phyloP scores from a whole-genome alignment of 1,140 invertebrate genomes.

The Drosophila subobscura region DNA sequence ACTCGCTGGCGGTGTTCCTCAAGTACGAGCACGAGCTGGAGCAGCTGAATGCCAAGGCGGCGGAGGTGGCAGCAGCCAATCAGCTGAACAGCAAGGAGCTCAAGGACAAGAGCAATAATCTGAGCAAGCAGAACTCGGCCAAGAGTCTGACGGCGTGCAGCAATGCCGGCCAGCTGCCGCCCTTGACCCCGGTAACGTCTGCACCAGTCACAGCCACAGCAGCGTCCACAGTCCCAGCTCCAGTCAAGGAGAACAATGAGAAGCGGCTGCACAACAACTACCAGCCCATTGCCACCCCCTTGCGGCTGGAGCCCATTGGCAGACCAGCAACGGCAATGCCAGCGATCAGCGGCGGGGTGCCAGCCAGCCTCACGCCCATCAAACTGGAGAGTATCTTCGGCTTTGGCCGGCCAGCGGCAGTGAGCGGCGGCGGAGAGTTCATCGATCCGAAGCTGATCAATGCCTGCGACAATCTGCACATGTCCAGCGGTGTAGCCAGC shows the following conservation, averaged over 20 bases:
- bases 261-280: slow-evolving; percentile 18
- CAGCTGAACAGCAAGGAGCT: slow-evolving; percentile 76
- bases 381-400: slow-evolving; percentile 69
- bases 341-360: neutral
- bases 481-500: slow-evolving; percentile 41
- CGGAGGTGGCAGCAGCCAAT: slow-evolving; percentile 32
- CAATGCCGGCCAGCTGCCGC: slow-evolving; percentile 40
- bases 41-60: slow-evolving; percentile 64
- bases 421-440: slow-evolving; percentile 39
- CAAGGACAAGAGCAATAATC: slow-evolving; percentile 81
- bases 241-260: slow-evolving; percentile 49
- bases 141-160: slow-evolving; percentile 58
- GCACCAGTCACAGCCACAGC: neutral
- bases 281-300: slow-evolving; percentile 31
- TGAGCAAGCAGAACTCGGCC: slow-evolving; percentile 82
- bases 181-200: slow-evolving; percentile 33
- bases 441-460: slow-evolving; percentile 83
- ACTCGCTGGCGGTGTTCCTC: slow-evolving; percentile 79
- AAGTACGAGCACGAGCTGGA: slow-evolving; percentile 83
- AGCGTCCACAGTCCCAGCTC: neutral
- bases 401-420: neutral
- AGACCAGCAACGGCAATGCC: slow-evolving; percentile 26
- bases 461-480: slow-evolving; percentile 78
- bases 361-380: slow-evolving; percentile 34
- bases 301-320: slow-evolving; percentile 56